phyloP scores from a whole-genome alignment of 2,888 invertebrate species.

The Aleiodes alternator region DNA sequence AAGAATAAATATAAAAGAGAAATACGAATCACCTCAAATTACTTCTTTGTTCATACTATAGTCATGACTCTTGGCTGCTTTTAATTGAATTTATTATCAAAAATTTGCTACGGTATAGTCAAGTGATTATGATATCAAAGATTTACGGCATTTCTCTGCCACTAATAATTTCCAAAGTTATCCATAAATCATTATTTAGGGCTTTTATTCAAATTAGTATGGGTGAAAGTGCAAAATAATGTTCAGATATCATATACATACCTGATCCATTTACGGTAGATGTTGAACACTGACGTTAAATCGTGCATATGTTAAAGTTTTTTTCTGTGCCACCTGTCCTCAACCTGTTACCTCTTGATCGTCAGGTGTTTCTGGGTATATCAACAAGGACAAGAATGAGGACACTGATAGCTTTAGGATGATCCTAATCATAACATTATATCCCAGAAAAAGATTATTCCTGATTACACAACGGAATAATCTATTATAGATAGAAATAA shows the following conservation, averaged over 20 bases:
- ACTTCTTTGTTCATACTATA: constrained; percentile 15
- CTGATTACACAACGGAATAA: constrained; percentile 19
- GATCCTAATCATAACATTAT: constrained; percentile 30
- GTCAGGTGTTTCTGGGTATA: constrained; percentile 42
- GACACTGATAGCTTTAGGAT: constrained; percentile 41
- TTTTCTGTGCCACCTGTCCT: constrained; percentile 39
- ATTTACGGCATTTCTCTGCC: not conserved
- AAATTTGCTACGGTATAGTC: too few species aligned
- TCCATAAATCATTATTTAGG: not conserved
- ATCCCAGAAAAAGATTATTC: constrained; percentile 18
- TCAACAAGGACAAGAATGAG: constrained; percentile 45
- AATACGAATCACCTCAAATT: constrained; percentile 26
- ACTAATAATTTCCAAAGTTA: not conserved
- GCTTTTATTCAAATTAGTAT: not conserved
- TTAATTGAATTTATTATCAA: not conserved
- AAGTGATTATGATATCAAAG: not conserved
- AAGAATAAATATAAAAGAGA: not conserved
- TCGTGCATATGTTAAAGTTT: constrained; percentile 20
- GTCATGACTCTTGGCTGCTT: not conserved
- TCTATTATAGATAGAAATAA: not conserved
- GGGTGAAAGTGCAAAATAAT: constrained; percentile 8
- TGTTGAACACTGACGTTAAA: not conserved
- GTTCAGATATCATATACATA: not conserved
- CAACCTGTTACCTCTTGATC: constrained; percentile 14
- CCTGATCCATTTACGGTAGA: constrained; percentile 10